Evolutionary conservation across 2,797 vertebrate species (phyloP).

Genomic region (Gymnothorax javanicus): DNA sequence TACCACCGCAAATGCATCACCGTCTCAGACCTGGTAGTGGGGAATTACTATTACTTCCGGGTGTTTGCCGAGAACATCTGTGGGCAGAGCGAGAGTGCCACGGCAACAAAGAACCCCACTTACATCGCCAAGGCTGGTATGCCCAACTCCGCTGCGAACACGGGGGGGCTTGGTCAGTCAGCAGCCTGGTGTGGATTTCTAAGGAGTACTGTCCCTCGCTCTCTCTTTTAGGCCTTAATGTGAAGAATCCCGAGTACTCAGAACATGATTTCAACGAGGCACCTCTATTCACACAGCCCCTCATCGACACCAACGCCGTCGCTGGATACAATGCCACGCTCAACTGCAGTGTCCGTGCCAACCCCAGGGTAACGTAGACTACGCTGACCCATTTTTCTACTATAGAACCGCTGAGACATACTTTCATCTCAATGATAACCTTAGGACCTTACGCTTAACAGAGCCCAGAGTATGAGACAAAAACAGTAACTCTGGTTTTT

Average conservation of each 20-base stretch:
- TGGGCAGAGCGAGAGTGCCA: constrained; percentile 88
- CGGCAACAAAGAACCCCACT: constrained; percentile 89
- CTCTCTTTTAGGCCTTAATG: constrained; percentile 79
- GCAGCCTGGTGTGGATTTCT: constrained; percentile 3
- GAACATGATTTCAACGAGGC: constrained; percentile 89
- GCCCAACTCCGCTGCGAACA: constrained; percentile 20
- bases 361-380: constrained; percentile 83
- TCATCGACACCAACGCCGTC: constrained; percentile 88
- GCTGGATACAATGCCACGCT: constrained; percentile 93
- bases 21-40: constrained; percentile 93
- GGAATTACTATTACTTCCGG: constrained; percentile 96
- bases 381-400: neutral
- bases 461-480: neutral
- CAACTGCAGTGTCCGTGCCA: constrained; percentile 94
- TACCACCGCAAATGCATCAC: constrained; percentile 92
- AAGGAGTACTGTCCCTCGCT: constrained; percentile 52
- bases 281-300: constrained; percentile 90
- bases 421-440: neutral
- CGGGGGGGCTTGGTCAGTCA: neutral
- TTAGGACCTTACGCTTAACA: neutral
- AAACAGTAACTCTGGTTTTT: too few species aligned
- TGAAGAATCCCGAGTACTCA: constrained; percentile 85
- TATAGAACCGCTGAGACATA: neutral
- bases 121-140: constrained; percentile 93
- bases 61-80: constrained; percentile 96